Base-by-base conservation (phyloP, 2,888 invertebrate species). In the Phyllotreta cruciferae region DNA sequence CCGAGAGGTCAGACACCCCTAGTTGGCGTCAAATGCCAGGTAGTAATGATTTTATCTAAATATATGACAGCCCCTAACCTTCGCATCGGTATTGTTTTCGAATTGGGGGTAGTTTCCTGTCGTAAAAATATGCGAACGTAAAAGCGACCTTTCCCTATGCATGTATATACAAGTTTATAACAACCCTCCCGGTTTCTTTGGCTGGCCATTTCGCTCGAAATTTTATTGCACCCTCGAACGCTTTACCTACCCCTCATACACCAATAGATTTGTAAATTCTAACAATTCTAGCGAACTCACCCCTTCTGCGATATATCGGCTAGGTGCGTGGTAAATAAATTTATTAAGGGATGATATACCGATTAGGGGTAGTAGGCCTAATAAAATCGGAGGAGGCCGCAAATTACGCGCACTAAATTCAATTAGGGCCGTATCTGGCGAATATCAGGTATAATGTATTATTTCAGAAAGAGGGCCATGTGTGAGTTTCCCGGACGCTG, bases 391-490 rank as follows among this genome's bases (percentile, higher is more conserved):
- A 74, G 75, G 75, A 69, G 67, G 74, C 77, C 1, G 75, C 77
- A 78, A 78, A 78, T 79, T 78, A 77, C 76, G 76, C 75, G 77
- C 77, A 77, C 78, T 78, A 77, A 79, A 80, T 80, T 80, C 78
- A 79, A 80, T 80, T 80, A 80, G 78, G 77, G 76, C 7, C 72
- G 78, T 75, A 78, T 80, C 80, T 80, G 80, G 78, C 70, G 75
- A 79, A 73, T 75, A 78, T 80, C 79, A 79, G 78, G 79, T 79
- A 79, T 79, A 78, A 79, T 74, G 77, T 77, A 77, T 78, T 24
- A 24, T 24, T 24, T 24, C 4, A 24, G 24, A 24, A 24, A 24
- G 24, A 4, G 24, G 24, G 24, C 24, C 24, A 24, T 24, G 24
- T 24, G 24, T 24, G 24, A 24, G 24, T 24, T 24, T 24, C 24